A percentile compares a stretch with the other conserved stretches of the same genome.
phyloP scores from a whole-genome alignment of 1,140 invertebrate species.

The Paracyclopina nana region DNA sequence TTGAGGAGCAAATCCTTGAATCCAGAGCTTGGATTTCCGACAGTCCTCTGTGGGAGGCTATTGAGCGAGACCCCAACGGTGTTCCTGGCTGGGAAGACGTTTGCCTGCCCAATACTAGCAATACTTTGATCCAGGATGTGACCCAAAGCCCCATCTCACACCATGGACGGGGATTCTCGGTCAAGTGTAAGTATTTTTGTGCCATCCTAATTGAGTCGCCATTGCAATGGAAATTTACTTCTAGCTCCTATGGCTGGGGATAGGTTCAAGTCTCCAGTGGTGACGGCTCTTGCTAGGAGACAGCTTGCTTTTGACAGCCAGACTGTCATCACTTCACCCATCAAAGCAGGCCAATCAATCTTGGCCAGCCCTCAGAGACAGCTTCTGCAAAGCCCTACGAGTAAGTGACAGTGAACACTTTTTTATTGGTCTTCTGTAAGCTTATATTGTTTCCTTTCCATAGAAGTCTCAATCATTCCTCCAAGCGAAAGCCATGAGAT shows the following conservation, averaged over 20 bases:
- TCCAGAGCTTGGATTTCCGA: constrained; percentile 65
- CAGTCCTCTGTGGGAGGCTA: constrained; percentile 68
- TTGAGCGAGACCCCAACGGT: constrained; percentile 32
- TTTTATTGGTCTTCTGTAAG: not conserved
- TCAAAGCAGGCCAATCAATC: not conserved
- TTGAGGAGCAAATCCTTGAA: constrained; percentile 91
- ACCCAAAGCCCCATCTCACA: constrained; percentile 24
- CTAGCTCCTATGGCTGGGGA: constrained; percentile 14
- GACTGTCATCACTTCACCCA: not conserved
- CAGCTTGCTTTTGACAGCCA: constrained; percentile 14
- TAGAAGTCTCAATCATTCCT: not conserved
- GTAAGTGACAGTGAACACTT: not conserved
- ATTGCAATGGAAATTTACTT: not conserved
- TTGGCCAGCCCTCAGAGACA: not conserved
- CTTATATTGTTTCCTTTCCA: too few species aligned
- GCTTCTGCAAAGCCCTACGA: not conserved
- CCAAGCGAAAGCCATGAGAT: constrained; percentile 7
- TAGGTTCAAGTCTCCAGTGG: constrained; percentile 17
- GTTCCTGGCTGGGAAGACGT: constrained; percentile 46
- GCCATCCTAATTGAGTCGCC: not conserved
- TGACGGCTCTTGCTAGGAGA: constrained; percentile 13
- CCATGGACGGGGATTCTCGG: constrained; percentile 9
- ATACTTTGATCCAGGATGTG: too few species aligned
- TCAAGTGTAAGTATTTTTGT: constrained; percentile 11
- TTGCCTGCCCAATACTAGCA: constrained; percentile 34